Percentiles rank a stretch among this genome's conserved stretches.
Evolutionary conservation across 2,888 invertebrate genomes (phyloP).

Genomic region (Agrilus biguttatus): DNA sequence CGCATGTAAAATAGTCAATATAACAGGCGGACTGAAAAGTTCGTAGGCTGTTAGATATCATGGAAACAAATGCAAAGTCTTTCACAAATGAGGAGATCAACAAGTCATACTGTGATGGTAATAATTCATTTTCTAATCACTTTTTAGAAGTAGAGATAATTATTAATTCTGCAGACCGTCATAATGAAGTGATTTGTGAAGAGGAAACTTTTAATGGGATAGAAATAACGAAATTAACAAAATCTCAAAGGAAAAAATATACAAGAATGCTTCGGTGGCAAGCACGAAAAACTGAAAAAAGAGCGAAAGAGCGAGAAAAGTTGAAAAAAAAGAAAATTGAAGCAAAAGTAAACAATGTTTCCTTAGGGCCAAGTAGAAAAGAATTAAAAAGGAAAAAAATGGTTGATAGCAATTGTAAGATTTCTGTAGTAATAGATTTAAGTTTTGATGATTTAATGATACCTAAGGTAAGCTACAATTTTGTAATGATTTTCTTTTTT

Average conservation of each 20-base stretch:
- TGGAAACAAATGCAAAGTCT: too few relatives aligned
- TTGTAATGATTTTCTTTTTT: background rate
- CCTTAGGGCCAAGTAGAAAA: constrained; percentile 67
- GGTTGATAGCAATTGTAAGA: constrained; percentile 51
- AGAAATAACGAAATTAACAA: constrained; percentile 27
- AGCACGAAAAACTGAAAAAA: constrained; percentile 51
- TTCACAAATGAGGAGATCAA: too few relatives aligned
- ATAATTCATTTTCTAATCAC: too few relatives aligned
- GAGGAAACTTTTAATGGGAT: constrained; percentile 25
- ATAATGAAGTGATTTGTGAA: background rate
- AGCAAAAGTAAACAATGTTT: constrained; percentile 56
- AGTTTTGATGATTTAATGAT: constrained; percentile 87
- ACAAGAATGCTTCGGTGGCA: constrained; percentile 59
- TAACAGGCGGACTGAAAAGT: too few relatives aligned
- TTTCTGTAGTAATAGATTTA: constrained; percentile 70
- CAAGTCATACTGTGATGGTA: too few relatives aligned
- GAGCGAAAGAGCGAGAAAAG: constrained; percentile 55
- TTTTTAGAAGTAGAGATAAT: too few relatives aligned
- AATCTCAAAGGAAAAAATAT: constrained; percentile 29
- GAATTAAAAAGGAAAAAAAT: constrained; percentile 59
- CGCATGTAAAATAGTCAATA: too few relatives aligned
- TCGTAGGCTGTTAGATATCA: too few relatives aligned
- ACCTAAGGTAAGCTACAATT: constrained; percentile 28
- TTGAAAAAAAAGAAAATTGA: constrained; percentile 45
- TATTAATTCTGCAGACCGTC: too few relatives aligned